Conservation (phyloP, 2,797 vertebrate genomes). For the Pipistrellus pipistrellus region DNA sequence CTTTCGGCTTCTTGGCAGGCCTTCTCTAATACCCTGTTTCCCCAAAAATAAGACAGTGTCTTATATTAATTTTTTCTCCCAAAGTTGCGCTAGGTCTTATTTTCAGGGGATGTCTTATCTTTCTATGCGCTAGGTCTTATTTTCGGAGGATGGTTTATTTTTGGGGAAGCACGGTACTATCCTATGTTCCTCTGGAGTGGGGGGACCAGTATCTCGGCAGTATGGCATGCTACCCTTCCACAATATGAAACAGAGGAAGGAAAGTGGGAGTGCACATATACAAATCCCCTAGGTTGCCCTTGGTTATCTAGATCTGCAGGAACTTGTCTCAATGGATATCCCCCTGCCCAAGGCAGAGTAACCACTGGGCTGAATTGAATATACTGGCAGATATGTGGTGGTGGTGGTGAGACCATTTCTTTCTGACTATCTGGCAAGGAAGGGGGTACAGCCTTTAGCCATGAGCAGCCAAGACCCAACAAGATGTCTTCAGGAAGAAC, state of each 20-base stretch:
- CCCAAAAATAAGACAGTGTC: too few species aligned
- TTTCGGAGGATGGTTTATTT: too few species aligned
- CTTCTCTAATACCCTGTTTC: neutral
- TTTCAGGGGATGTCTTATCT: too few species aligned
- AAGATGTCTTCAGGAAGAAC: neutral
- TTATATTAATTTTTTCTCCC: too few species aligned
- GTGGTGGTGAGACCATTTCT: neutral
- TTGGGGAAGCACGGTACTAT: too few species aligned
- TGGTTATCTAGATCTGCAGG: neutral
- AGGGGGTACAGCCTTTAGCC: neutral
- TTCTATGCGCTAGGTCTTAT: too few species aligned
- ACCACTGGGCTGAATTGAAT: neutral
- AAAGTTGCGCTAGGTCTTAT: too few species aligned
- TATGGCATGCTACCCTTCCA: neutral
- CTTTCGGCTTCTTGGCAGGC: neutral
- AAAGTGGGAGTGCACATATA: neutral
- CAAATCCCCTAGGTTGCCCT: neutral
- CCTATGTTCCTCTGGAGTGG: too few species aligned
- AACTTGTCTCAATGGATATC: neutral
- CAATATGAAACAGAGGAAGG: too few species aligned
- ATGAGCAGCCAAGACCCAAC: neutral
- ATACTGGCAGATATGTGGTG: neutral
- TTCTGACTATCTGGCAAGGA: neutral
- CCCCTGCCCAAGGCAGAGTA: neutral
- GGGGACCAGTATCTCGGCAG: neutral